A percentile compares a stretch with the other conserved stretches of the same genome.
Evolutionary conservation across 2,113 vertebrate genomes (phyloP).

Genomic region (Clarias batrachus): DNA sequence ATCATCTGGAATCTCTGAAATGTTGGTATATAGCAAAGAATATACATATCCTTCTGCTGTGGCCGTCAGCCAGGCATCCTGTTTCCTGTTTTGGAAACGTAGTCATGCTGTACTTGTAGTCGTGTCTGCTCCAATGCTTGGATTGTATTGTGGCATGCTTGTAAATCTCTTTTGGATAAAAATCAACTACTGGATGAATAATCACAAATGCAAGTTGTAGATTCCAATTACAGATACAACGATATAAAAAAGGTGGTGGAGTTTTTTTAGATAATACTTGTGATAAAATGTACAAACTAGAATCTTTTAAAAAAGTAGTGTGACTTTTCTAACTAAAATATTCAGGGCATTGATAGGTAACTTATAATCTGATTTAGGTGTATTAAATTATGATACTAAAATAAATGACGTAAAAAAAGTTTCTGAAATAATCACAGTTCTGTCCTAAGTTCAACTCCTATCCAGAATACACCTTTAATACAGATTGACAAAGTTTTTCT

Average conservation of each 20-base stretch:
- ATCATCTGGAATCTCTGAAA: conserved; percentile 25
- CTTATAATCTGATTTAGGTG: neutral
- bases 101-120: neutral
- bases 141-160: neutral
- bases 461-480: neutral
- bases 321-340: neutral
- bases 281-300: neutral
- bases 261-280: neutral
- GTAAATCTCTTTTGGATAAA: neutral
- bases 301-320: neutral
- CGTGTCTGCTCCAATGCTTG: neutral
- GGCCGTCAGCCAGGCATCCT: neutral
- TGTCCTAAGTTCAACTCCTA: neutral
- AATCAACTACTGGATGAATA: neutral
- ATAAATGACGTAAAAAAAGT: neutral
- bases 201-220: neutral
- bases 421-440: no score
- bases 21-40: conserved; percentile 4
- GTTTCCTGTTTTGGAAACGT: neutral
- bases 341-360: neutral
- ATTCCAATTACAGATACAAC: conserved; percentile 15
- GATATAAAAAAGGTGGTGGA: neutral
- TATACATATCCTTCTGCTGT: conserved; percentile 10
- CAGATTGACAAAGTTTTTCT: neutral
- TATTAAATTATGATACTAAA: neutral